These are phyloP conservation scores for Dromius quadrimaculatus DNA, from an alignment of 2,888 invertebrate species.

Conservation along the genomic window DNA sequence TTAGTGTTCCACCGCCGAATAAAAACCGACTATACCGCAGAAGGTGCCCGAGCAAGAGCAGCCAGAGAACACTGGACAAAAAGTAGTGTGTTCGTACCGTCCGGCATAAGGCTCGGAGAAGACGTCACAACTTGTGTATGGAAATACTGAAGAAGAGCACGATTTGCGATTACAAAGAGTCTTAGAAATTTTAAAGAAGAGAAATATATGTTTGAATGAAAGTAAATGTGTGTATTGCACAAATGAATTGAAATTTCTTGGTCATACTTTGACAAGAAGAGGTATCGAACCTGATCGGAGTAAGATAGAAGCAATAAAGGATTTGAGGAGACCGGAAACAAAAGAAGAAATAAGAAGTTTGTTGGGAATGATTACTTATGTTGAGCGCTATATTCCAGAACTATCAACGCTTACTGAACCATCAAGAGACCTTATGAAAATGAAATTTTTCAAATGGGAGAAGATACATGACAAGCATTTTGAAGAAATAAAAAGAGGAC, in stretches of 20 bases:
- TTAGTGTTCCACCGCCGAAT: too few relatives aligned
- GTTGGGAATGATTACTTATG: slow-evolving; percentile 59
- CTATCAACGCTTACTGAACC: slow-evolving; percentile 48
- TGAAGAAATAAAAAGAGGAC: not conserved
- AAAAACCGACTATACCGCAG: too few relatives aligned
- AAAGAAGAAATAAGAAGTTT: slow-evolving; percentile 56
- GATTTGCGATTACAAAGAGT: slow-evolving; percentile 58
- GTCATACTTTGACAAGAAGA: slow-evolving; percentile 57
- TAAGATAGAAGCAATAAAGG: slow-evolving; percentile 57
- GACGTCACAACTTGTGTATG: too few relatives aligned
- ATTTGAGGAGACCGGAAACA: slow-evolving; percentile 56
- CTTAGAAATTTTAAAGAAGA: slow-evolving; percentile 55
- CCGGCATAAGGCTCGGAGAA: too few relatives aligned
- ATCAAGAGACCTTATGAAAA: not conserved
- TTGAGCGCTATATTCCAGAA: slow-evolving; percentile 51
- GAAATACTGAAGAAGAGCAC: slow-evolving; percentile 57
- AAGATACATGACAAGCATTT: not conserved
- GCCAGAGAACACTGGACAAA: too few relatives aligned
- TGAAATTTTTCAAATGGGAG: not conserved
- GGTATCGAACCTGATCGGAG: slow-evolving; percentile 58
- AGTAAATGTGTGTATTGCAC: slow-evolving; percentile 51
- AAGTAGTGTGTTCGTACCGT: too few relatives aligned
- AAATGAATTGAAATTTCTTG: slow-evolving; percentile 57
- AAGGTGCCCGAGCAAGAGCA: too few relatives aligned
- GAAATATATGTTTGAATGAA: slow-evolving; percentile 52